Evolutionary conservation across 2,888 invertebrate genomes (phyloP).

Genomic region (Adelphocoris suturalis): DNA sequence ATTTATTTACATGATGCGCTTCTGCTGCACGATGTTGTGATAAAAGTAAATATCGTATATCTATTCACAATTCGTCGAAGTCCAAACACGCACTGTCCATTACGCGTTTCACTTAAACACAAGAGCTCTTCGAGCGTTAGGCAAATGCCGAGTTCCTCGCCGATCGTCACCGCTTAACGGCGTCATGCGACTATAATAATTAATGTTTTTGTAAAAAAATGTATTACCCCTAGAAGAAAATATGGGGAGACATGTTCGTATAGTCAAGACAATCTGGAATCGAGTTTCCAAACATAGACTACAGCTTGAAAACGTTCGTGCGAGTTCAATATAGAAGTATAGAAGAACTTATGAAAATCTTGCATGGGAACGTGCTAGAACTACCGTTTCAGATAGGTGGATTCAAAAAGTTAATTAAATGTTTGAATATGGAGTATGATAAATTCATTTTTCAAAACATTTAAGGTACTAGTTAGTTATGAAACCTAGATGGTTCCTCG

Average conservation of each 20-base stretch:
- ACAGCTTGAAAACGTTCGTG: slow-evolving; percentile 17
- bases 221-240: slow-evolving; percentile 40
- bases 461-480: not conserved
- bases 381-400: not conserved
- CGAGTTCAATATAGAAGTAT: slow-evolving; percentile 17
- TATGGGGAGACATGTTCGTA: not conserved
- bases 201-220: not conserved
- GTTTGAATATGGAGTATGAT: not conserved
- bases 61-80: not conserved
- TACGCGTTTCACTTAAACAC: not conserved
- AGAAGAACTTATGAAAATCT: not conserved
- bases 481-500: not conserved
- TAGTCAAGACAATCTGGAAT: slow-evolving; percentile 43
- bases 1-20: not conserved
- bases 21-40: not conserved
- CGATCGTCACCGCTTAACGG: not conserved
- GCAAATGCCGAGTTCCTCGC: not conserved
- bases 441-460: not conserved
- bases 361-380: slow-evolving; percentile 5
- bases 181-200: not conserved
- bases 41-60: not conserved
- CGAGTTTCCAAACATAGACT: not conserved
- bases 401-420: not conserved
- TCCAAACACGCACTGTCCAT: not conserved
- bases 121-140: not conserved